Evolutionary conservation across 1,140 invertebrate genomes (phyloP).

Genomic region (Pentalonia nigronervosa): DNA sequence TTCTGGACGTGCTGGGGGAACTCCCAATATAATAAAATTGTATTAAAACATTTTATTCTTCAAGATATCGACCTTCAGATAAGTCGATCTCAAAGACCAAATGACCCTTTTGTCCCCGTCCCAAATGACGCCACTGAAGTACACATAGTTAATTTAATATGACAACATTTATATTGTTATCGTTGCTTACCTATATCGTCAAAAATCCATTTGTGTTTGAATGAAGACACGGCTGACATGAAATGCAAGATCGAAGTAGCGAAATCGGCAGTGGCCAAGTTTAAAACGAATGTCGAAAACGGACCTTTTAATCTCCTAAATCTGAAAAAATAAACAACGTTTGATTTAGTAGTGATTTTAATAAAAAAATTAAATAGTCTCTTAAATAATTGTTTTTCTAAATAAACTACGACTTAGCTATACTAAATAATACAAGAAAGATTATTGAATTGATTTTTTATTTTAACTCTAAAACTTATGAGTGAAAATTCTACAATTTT

Average conservation of each 20-base stretch:
- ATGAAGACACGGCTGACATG: constrained; percentile 65
- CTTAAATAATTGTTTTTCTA: neutral
- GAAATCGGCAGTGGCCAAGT: constrained; percentile 64
- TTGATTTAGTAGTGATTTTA: neutral
- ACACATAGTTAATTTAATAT: neutral
- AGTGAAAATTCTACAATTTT: neutral
- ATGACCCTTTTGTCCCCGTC: no score
- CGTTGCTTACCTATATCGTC: constrained; percentile 63
- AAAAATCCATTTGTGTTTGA: constrained; percentile 64
- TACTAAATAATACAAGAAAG: neutral
- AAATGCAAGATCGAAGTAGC: constrained; percentile 64
- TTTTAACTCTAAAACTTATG: neutral
- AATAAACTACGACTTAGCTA: neutral
- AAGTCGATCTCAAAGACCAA: no score
- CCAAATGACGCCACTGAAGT: neutral
- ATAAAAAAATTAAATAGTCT: neutral
- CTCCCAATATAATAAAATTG: no score
- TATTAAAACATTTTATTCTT: no score
- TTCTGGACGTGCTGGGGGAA: no score
- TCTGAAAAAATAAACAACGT: constrained; percentile 61
- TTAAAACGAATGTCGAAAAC: constrained; percentile 64
- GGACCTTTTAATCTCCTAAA: constrained; percentile 64
- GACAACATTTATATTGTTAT: neutral
- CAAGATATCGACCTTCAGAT: no score
- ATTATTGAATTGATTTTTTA: neutral